These are phyloP conservation scores for Caenorhabditis uteleia DNA, from an alignment of 2,888 invertebrate species.

Conservation along the genomic window DNA sequence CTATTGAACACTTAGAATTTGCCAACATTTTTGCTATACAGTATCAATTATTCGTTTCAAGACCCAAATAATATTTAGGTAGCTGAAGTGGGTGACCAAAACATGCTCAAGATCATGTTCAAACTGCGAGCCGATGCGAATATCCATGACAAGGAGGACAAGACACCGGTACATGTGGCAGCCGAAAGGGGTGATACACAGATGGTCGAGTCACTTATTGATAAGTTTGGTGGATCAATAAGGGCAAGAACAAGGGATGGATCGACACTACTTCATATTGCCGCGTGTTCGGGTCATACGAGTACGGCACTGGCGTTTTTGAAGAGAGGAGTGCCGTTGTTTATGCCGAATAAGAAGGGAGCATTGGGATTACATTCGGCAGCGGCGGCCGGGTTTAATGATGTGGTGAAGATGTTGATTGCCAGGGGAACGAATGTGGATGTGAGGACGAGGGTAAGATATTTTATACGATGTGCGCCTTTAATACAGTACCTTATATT, in stretches of 20 bases:
- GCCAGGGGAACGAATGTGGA: conserved; percentile 96
- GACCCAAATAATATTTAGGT: too few relatives aligned
- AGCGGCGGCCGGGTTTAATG: conserved; percentile 92
- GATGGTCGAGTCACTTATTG: conserved; percentile 91
- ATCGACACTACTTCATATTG: conserved; percentile 96
- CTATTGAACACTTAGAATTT: too few relatives aligned
- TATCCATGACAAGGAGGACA: conserved; percentile 90
- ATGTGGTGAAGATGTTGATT: conserved; percentile 78
- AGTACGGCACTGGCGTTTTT: conserved; percentile 98
- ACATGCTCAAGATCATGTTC: conserved; percentile 91
- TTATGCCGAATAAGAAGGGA: conserved; percentile 99
- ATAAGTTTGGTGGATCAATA: conserved; percentile 91
- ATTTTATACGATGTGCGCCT: too few relatives aligned
- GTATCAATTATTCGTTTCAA: too few relatives aligned
- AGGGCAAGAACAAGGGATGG: conserved; percentile 78
- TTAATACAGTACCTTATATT: too few relatives aligned
- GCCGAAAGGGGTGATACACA: conserved; percentile 95
- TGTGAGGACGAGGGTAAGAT: conserved; percentile 85
- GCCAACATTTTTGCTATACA: too few relatives aligned
- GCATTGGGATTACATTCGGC: conserved; percentile 97
- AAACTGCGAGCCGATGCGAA: conserved; percentile 91
- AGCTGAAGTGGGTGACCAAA: conserved; percentile 92
- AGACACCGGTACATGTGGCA: conserved; percentile 95
- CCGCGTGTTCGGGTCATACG: conserved; percentile 93
- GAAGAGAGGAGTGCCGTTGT: conserved; percentile 96